Evolutionary conservation across 30 jellyfish, hydroid and myxozoan species (phyloP), one percentile per base, ranked within the genome.

Genomic region (Aurelia sp.): DNA sequence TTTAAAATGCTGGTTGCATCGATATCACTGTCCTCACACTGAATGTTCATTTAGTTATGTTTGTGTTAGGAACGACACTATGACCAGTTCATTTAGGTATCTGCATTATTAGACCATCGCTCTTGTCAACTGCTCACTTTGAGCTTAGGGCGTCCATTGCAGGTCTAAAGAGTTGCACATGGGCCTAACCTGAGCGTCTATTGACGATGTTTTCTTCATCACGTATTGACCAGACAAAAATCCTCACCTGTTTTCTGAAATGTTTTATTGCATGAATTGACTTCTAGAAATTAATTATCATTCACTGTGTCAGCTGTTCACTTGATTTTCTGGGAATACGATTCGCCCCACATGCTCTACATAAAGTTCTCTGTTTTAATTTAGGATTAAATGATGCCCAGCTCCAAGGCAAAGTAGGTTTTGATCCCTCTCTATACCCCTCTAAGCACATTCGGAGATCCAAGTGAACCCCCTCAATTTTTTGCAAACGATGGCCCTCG

Each of bases 141-240:
- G 52, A 58, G 53, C 51, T 4, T 12, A 9, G 16, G 18, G 93
- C 93, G 93, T 84, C 93, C 80, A 84, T 84, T 84, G 93, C 55
- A 47, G 93, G 93, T 84, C 63, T 20, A 72, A 64, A 74, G 81
- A 66, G 30, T 17, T 64, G 52, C 93, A 50, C 85, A 71, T 62
- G 93, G 84, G 83, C 79, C 74, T 55, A 41, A 9, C 76, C 27
- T 12, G 12, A 18, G 93, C 93, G 93, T 84, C 82, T 61, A 84
- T 84, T 84, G 93, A 72, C 88, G 68, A 58, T 51, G 24, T 33
- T 85, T 58, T 68, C 76, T 63, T 67, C 87, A 27, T 17, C 40
- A 17, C 17, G 30, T 72, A 17, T 38, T 27, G 48, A 21, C 7
- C n/a, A 52, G 21, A 80, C n/a, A 17, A 15, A 22, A 41, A 12